A percentile compares a stretch with the other conserved stretches of the same genome.
phyloP scores from a whole-genome alignment of 2,113 vertebrate genomes.

The Gallinago undulata region DNA sequence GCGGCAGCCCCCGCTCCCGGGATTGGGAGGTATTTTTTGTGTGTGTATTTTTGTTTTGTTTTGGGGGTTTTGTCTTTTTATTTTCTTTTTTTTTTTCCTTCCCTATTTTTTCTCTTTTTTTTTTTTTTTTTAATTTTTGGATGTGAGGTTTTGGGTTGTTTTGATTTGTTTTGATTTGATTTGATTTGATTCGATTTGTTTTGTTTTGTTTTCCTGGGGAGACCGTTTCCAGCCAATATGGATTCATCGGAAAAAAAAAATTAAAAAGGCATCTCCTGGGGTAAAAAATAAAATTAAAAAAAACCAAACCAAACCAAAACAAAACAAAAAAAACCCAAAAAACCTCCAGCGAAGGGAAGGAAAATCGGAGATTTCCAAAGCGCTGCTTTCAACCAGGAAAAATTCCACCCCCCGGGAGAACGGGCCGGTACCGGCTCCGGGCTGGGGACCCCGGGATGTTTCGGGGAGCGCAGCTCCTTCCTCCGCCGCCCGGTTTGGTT shows the following conservation, averaged over 20 bases:
- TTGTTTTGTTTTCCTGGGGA: not conserved
- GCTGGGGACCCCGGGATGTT: not conserved
- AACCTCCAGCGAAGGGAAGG: not conserved
- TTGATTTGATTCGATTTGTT: not conserved
- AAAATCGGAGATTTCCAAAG: not conserved
- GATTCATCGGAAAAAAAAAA: not conserved
- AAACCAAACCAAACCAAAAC: not conserved
- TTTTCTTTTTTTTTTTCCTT: not conserved
- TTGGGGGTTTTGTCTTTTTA: not conserved
- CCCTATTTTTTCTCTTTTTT: accelerated
- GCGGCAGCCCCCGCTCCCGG: not conserved
- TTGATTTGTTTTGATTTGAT: not conserved
- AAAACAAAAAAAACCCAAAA: not conserved
- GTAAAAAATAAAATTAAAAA: accelerated
- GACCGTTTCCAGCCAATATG: not conserved
- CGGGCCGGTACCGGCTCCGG: not conserved
- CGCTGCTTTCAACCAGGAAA: not conserved
- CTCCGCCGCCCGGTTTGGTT: not conserved
- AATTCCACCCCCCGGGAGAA: not conserved
- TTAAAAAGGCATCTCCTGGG: not conserved
- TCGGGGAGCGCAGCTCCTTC: not conserved
- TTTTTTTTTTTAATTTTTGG: not conserved
- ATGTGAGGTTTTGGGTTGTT: not conserved
- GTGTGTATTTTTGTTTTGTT: not conserved
- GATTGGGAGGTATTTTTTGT: not conserved